These are phyloP conservation scores for Lepidocyrtoides sp. DNA, from an alignment of 2,888 invertebrate species.

Conservation along the genomic window DNA sequence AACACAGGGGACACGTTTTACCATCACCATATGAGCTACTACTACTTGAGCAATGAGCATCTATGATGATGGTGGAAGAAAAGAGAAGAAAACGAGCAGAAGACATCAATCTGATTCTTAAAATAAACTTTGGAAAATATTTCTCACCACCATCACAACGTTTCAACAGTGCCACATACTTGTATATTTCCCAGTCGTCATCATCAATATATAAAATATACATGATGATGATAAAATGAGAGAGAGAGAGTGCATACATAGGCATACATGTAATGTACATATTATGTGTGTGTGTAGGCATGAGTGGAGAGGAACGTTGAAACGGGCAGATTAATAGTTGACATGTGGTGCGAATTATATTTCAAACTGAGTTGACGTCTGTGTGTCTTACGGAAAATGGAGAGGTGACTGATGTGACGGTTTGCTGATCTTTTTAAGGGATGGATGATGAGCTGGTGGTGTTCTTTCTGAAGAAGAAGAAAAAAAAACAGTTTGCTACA, in stretches of 20 bases:
- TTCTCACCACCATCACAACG: conserved; percentile 68
- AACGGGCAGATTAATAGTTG: conserved; percentile 85
- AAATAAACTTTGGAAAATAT: conserved; percentile 84
- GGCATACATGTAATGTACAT: background rate
- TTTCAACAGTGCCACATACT: conserved; percentile 37
- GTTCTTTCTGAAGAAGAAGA: too few species aligned
- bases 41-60: conserved; percentile 41
- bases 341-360: conserved; percentile 86
- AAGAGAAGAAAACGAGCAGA: conserved; percentile 80
- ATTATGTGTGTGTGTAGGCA: conserved; percentile 15
- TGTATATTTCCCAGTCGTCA: conserved; percentile 26
- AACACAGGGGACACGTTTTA: conserved; percentile 70
- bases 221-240: too few species aligned
- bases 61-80: conserved; percentile 18
- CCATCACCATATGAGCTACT: conserved; percentile 51
- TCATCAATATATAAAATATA: conserved; percentile 5
- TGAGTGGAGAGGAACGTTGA: background rate
- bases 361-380: conserved; percentile 83
- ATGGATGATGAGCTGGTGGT: conserved; percentile 80
- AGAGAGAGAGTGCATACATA: background rate
- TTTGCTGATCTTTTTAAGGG: conserved; percentile 81
- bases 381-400: conserved; percentile 80
- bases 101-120: conserved; percentile 85
- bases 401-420: conserved; percentile 81
- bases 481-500: conserved; percentile 12